Conservation (phyloP, 2,888 invertebrate genomes). For the Tryphoninae sp. region DNA sequence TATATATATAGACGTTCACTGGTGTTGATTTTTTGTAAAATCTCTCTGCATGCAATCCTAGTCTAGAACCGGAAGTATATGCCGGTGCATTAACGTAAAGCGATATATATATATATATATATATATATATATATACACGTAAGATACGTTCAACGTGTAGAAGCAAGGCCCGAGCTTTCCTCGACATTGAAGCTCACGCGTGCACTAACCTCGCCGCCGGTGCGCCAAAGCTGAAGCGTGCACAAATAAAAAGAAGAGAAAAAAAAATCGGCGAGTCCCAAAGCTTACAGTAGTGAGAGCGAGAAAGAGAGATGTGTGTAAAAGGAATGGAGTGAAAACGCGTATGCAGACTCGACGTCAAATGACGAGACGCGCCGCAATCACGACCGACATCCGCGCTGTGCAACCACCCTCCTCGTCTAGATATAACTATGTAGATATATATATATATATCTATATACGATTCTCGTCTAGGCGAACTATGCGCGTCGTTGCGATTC, state of each 20-base stretch:
- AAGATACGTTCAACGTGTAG: background rate
- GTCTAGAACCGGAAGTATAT: constrained; percentile 41
- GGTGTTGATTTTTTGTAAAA: constrained; percentile 25
- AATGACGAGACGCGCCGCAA: constrained; percentile 31
- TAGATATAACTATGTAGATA: too few relatives aligned
- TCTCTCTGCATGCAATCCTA: constrained; percentile 9
- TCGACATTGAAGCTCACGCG: constrained; percentile 10
- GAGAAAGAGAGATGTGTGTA: background rate
- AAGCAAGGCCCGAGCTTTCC: background rate
- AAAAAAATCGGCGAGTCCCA: constrained; percentile 10
- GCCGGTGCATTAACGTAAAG: constrained; percentile 49
- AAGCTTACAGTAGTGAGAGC: constrained; percentile 7
- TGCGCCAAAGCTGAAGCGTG: too few relatives aligned
- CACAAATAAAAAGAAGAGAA: constrained; percentile 1
- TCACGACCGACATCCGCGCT: constrained; percentile 6
- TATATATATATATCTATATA: too few relatives aligned
- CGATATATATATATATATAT: background rate
- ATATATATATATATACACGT: background rate
- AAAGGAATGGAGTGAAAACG: constrained; percentile 8
- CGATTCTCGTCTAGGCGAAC: too few relatives aligned
- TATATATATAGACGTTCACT: background rate
- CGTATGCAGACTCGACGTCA: constrained; percentile 9
- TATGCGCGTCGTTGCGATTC: too few relatives aligned
- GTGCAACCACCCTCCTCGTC: too few relatives aligned
- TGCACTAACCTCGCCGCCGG: constrained; percentile 3